These are phyloP conservation scores for Petrocephalus sullivani DNA, from an alignment of 2,797 vertebrate species.

Conservation along the genomic window DNA sequence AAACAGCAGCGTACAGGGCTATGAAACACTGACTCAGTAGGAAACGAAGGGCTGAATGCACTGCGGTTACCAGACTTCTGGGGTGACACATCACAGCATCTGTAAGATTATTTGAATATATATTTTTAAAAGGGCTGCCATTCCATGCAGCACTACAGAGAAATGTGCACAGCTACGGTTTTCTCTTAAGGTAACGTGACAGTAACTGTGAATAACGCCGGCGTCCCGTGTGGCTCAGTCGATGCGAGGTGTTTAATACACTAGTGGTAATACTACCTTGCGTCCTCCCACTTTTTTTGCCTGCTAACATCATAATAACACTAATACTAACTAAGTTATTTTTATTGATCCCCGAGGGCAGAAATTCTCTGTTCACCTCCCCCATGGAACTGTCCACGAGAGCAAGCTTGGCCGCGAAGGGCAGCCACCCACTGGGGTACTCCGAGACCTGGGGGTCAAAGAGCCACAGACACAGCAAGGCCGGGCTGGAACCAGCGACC, in stretches of 20 bases:
- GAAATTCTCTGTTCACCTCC: too few relatives aligned
- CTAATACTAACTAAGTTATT: too few relatives aligned
- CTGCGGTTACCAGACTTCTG: background rate
- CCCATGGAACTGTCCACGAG: too few relatives aligned
- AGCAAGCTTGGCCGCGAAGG: too few relatives aligned
- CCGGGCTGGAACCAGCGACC: too few relatives aligned
- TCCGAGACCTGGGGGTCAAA: too few relatives aligned
- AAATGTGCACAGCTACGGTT: background rate
- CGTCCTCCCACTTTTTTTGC: background rate
- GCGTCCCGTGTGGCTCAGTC: background rate
- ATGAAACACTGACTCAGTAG: background rate
- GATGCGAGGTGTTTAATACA: background rate
- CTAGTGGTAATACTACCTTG: too few relatives aligned
- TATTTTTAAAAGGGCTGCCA: background rate
- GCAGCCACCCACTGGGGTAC: too few relatives aligned
- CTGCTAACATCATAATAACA: background rate
- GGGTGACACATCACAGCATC: background rate
- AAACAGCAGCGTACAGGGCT: background rate
- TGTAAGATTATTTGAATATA: background rate
- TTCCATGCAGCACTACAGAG: background rate
- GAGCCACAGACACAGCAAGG: too few relatives aligned
- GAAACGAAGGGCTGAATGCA: background rate
- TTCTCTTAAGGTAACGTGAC: background rate
- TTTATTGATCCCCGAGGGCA: too few relatives aligned
- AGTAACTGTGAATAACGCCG: background rate